Conservation (phyloP, 2,888 invertebrate species). For the Andricus curvator region DNA sequence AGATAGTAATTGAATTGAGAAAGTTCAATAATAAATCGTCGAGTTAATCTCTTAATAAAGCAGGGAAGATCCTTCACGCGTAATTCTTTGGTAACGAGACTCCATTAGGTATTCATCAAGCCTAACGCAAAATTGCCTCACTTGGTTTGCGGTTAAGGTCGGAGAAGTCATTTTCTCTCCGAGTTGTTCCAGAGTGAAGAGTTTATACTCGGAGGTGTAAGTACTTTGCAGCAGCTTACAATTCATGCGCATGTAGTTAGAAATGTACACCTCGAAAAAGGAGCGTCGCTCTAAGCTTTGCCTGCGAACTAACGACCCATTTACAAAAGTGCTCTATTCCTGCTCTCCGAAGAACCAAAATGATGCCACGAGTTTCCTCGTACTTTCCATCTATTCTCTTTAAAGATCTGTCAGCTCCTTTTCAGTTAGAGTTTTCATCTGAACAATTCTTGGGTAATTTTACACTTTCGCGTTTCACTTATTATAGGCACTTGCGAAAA, state of each 20-base stretch:
- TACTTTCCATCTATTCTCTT: neutral
- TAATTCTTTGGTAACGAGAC: neutral
- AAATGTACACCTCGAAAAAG: conserved; percentile 1
- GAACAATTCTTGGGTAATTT: neutral
- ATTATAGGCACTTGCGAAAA: neutral
- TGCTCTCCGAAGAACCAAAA: neutral
- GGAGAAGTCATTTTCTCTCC: neutral
- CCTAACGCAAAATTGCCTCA: conserved; percentile 12
- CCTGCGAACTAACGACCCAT: neutral
- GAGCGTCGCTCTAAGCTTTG: neutral
- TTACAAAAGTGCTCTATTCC: neutral
- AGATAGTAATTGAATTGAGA: neutral
- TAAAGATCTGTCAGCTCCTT: neutral
- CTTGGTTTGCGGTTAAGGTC: neutral
- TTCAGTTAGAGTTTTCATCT: neutral
- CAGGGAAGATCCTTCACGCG: neutral
- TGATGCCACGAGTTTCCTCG: neutral
- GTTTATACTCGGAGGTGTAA: conserved; percentile 3
- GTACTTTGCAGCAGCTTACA: neutral
- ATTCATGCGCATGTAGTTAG: neutral
- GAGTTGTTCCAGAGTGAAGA: neutral
- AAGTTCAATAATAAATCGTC: neutral
- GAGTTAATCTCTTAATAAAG: neutral
- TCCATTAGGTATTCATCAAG: conserved; percentile 4
- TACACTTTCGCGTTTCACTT: neutral